These are phyloP conservation scores for Deilephila elpenor DNA, from an alignment of 2,888 invertebrate genomes.

Conservation along the genomic window DNA sequence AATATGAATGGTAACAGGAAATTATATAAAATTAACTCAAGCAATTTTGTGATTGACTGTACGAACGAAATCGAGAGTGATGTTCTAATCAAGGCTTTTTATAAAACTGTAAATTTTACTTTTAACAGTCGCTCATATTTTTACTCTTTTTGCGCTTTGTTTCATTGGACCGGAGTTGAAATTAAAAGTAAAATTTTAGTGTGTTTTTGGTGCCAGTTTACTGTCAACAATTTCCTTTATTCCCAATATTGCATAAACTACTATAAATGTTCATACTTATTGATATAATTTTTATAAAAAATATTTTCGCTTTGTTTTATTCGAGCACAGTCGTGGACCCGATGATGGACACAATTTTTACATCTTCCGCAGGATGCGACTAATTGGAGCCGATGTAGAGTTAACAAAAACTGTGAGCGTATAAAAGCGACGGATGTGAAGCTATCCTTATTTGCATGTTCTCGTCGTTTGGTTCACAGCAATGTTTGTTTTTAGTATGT, in stretches of 20 bases:
- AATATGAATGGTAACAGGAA: conserved; percentile 19
- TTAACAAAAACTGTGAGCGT: conserved; percentile 29
- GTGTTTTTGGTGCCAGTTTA: conserved; percentile 21
- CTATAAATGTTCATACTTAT: too few species aligned
- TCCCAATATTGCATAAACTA: too few species aligned
- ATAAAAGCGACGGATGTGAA: conserved; percentile 28
- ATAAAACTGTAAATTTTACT: conserved; percentile 44
- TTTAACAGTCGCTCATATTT: conserved; percentile 32
- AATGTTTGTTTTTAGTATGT: conserved; percentile 1
- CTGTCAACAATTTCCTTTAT: background rate
- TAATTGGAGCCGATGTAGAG: conserved; percentile 29
- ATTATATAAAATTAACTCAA: conserved; percentile 26
- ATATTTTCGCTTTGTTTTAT: background rate
- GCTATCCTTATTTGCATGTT: conserved; percentile 29
- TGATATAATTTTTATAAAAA: background rate
- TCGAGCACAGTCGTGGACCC: conserved; percentile 20
- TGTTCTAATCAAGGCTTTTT: conserved; percentile 58
- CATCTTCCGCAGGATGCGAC: conserved; percentile 23
- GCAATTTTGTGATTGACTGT: conserved; percentile 41
- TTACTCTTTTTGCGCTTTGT: background rate
- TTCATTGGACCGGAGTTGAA: background rate
- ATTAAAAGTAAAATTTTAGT: background rate
- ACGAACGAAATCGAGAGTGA: conserved; percentile 64
- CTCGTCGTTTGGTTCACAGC: conserved; percentile 12
- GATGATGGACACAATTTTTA: conserved; percentile 9